Evolutionary conservation across 1,140 invertebrate species (phyloP).

Genomic region (Bactericera cockerelli): DNA sequence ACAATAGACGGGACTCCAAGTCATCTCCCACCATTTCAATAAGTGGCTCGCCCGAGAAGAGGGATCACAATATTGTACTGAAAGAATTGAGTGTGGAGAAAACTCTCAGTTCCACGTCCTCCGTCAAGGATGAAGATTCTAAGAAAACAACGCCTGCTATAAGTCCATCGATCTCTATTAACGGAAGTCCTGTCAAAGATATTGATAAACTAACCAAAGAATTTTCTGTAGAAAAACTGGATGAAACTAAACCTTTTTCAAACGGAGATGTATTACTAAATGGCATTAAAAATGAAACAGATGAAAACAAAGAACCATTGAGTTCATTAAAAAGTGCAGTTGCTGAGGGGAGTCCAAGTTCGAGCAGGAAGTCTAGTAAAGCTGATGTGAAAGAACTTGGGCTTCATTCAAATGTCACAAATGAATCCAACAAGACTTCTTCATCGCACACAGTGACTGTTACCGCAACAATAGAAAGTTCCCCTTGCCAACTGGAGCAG

Average conservation of each 20-base stretch:
- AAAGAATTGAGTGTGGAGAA: not conserved
- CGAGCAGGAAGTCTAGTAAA: too few relatives aligned
- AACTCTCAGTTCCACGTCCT: not conserved
- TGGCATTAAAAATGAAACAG: too few relatives aligned
- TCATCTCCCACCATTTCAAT: not conserved
- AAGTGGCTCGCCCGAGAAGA: conserved; percentile 1
- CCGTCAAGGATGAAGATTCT: conserved; percentile 1
- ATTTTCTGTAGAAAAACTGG: not conserved
- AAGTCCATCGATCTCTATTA: conserved; percentile 4
- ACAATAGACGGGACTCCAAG: not conserved
- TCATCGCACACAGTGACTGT: not conserved
- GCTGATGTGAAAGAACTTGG: too few relatives aligned
- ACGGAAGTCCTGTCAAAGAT: conserved; percentile 1
- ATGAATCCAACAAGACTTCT: too few relatives aligned
- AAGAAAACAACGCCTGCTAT: not conserved
- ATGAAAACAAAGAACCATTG: too few relatives aligned
- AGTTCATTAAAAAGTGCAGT: too few relatives aligned
- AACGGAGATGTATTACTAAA: too few relatives aligned
- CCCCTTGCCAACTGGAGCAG: not conserved
- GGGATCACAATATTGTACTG: not conserved
- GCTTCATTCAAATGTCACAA: too few relatives aligned
- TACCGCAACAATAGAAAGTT: conserved; percentile 1
- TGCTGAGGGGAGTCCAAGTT: too few relatives aligned
- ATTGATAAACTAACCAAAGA: conserved; percentile 6
- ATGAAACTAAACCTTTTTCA: too few relatives aligned